phyloP scores from a whole-genome alignment of 2,113 vertebrate genomes.

The Vombatus ursinus region DNA sequence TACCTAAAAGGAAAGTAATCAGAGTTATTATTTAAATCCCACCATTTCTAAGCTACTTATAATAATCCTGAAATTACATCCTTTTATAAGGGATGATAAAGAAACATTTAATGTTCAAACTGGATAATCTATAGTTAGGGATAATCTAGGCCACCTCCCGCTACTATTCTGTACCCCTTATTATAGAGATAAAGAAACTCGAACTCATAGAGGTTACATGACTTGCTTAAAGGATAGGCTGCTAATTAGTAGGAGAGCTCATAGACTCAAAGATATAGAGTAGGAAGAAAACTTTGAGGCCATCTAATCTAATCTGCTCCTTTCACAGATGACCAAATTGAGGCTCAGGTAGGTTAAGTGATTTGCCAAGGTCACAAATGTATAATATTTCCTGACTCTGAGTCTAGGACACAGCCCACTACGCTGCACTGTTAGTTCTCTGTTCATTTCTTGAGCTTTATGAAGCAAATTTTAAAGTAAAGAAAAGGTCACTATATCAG shows the following conservation, averaged over 20 bases:
- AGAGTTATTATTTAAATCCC: conserved; percentile 2
- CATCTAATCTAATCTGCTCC: not conserved
- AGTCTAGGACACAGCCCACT: not conserved
- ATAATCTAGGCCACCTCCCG: not conserved
- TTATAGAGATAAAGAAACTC: not conserved
- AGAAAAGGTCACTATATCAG: not conserved
- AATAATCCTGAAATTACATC: not conserved
- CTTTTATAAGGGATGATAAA: not conserved
- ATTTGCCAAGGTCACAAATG: not conserved
- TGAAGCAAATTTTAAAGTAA: not conserved
- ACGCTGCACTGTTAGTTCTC: not conserved
- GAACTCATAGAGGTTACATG: not conserved
- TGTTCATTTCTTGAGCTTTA: not conserved
- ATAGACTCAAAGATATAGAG: not conserved
- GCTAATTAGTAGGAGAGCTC: not conserved
- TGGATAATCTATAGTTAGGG: not conserved
- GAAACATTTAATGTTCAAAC: not conserved
- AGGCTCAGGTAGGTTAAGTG: not conserved
- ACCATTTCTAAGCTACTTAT: not conserved
- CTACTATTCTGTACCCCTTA: not conserved
- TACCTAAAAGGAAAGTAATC: not conserved
- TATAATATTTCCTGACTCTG: not conserved
- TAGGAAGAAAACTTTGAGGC: not conserved
- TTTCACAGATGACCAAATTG: not conserved
- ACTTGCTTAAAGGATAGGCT: not conserved